Evolutionary conservation across 2,797 vertebrate genomes (phyloP), one percentile per base, ranked within the genome.

Genomic region (Anas acuta): DNA sequence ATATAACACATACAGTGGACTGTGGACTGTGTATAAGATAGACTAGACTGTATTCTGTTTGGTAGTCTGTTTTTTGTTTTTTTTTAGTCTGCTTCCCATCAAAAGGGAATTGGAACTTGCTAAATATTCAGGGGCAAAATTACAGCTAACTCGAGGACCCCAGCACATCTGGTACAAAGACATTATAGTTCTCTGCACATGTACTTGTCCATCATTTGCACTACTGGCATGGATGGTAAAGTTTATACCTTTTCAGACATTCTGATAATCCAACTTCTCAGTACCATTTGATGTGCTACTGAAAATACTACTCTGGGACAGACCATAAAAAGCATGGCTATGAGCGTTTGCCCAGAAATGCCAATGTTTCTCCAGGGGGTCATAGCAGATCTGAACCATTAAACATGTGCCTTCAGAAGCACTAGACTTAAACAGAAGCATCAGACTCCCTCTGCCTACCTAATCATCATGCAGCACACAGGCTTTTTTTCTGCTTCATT

Each of bases 331-430:
- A 58, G 7, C 4, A 2, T 61, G 54, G 65, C 18, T 20, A 37
- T 37, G 37, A 90, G 21, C 9, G 7, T 45, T 61, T 62, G 45
- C 90, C 41, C 65, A 92, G 72, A 89, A 94, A 93, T 69, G 61
- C 39, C 86, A 76, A 4, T 37, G 77, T 71, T 83, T 61, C 90
- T 84, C 72, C 53, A 49, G 47, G 39, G 81, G 30, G 20, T 70
- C 86, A 22, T 86, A 71, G 54, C 47, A 85, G 39, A 87, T 43
- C 61, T 49, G 54, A 95, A 62, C 57, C 47, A 49, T 62, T 80
- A 84, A 89, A 93, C 30, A 32, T 35, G 54, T 89, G 43, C 41
- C 22, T 92, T 85, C 81, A 65, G 79, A 91, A 91, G 41, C 37
- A 62, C 25, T 33, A 45, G 20, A 7, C 72, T 87, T 92, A 73